These are phyloP conservation scores for Diabrotica balteata DNA, from an alignment of 2,888 invertebrate genomes.

Conservation along the genomic window DNA sequence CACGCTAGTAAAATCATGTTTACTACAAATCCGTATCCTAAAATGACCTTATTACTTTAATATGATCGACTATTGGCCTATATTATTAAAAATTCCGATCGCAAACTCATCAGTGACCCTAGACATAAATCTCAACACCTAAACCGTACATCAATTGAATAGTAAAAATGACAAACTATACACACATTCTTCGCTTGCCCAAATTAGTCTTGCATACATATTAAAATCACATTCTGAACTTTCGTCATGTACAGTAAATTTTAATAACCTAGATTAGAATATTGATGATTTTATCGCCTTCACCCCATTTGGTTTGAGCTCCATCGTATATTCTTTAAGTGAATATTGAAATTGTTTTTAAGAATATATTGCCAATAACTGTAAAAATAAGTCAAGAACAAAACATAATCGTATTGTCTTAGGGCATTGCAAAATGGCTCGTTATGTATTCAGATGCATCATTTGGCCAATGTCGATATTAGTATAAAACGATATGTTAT, in stretches of 20 bases:
- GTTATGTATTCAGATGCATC: slow-evolving; percentile 17
- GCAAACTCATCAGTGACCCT: slow-evolving; percentile 12
- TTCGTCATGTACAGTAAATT: no score
- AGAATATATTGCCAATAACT: slow-evolving; percentile 25
- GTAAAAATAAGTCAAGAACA: slow-evolving; percentile 27
- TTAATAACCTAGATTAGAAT: background rate
- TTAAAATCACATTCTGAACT: background rate
- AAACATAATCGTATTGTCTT: slow-evolving; percentile 8
- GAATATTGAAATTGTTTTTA: slow-evolving; percentile 15
- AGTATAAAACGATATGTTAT: slow-evolving; percentile 21
- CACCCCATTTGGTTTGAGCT: background rate
- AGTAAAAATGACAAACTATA: slow-evolving; percentile 1
- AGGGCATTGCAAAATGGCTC: slow-evolving; percentile 7
- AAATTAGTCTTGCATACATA: no score
- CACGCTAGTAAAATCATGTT: no score
- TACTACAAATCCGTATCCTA: no score
- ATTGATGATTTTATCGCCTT: background rate
- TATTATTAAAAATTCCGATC: background rate
- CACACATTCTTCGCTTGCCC: no score
- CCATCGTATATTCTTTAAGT: background rate
- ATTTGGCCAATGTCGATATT: slow-evolving; percentile 20
- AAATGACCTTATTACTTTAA: no score
- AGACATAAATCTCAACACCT: slow-evolving; percentile 10
- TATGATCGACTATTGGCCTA: no score
- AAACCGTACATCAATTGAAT: slow-evolving; percentile 12